Evolutionary conservation across 2,888 invertebrate genomes (phyloP).

Genomic region (Xanthorhoe designata): DNA sequence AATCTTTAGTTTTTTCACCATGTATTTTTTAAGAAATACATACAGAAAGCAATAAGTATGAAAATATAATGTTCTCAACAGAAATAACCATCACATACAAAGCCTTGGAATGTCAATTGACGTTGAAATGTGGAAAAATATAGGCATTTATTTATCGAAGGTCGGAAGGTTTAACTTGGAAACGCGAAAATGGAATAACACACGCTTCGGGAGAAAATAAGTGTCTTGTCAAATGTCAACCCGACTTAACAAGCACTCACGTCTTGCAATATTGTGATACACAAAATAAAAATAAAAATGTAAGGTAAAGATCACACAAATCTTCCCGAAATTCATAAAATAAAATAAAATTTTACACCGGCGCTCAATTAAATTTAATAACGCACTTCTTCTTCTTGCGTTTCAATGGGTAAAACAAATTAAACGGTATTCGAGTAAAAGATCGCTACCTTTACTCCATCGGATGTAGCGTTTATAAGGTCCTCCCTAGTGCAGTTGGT

Average conservation of each 20-base stretch:
- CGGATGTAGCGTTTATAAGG: no score
- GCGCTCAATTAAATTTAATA: conserved; percentile 39
- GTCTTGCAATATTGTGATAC: conserved; percentile 50
- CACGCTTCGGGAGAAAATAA: conserved; percentile 47
- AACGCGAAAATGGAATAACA: conserved; percentile 39
- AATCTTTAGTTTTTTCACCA: no score
- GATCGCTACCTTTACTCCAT: no score
- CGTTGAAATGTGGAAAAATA: conserved; percentile 26
- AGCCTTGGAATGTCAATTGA: conserved; percentile 26
- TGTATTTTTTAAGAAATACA: no score
- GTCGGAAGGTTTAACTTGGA: conserved; percentile 27
- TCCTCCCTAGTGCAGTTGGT: no score
- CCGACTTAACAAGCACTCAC: conserved; percentile 53
- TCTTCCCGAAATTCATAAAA: conserved; percentile 25
- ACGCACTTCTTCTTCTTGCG: no score
- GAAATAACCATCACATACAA: not conserved
- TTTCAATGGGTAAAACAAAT: no score
- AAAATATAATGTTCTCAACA: not conserved
- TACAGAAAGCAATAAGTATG: not conserved
- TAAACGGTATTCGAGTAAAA: no score
- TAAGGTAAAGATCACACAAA: not conserved
- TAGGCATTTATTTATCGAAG: conserved; percentile 14
- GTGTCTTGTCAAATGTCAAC: conserved; percentile 57
- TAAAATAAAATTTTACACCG: conserved; percentile 33
- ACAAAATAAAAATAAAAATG: conserved; percentile 30